Evolutionary conservation across 2,888 invertebrate genomes (phyloP).

Genomic region (Xestia ashworthii): DNA sequence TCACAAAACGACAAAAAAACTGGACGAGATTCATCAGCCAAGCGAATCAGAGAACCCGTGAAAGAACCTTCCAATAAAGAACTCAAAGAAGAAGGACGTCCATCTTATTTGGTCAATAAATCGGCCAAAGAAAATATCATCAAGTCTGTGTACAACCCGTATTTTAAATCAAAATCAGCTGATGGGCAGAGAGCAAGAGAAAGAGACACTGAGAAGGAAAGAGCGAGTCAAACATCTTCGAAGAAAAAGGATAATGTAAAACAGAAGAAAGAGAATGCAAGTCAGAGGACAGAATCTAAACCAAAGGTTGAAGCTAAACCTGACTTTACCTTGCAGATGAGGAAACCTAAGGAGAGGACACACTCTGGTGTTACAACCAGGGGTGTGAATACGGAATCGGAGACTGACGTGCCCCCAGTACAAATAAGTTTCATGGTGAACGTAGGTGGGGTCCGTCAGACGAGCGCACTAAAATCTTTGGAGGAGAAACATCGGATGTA

Average conservation of each 20-base stretch:
- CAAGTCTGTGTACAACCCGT: conserved; percentile 68
- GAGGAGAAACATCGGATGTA: conserved; percentile 87
- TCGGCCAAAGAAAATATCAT: conserved; percentile 69
- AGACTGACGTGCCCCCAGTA: conserved; percentile 74
- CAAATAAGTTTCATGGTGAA: conserved; percentile 85
- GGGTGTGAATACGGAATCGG: conserved; percentile 72
- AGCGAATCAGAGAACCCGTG: conserved; percentile 57
- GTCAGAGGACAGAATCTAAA: conserved; percentile 44
- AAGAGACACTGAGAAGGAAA: conserved; percentile 47
- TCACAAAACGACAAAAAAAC: conserved; percentile 74
- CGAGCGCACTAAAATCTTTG: conserved; percentile 79
- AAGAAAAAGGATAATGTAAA: conserved; percentile 34
- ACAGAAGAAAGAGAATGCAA: conserved; percentile 33
- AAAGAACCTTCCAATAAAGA: conserved; percentile 60
- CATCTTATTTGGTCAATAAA: conserved; percentile 83
- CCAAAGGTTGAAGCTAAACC: conserved; percentile 52
- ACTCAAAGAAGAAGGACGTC: conserved; percentile 62
- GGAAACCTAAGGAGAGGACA: conserved; percentile 59
- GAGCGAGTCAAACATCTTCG: conserved; percentile 53
- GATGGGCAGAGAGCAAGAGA: conserved; percentile 67
- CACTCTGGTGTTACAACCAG: conserved; percentile 74
- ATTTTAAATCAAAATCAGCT: conserved; percentile 77
- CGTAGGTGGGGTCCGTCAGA: conserved; percentile 79
- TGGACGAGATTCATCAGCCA: conserved; percentile 68
- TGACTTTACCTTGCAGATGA: conserved; percentile 37